Evolutionary conservation across 1,140 invertebrate genomes (phyloP).

Genomic region (Teleopsis dalmanni): DNA sequence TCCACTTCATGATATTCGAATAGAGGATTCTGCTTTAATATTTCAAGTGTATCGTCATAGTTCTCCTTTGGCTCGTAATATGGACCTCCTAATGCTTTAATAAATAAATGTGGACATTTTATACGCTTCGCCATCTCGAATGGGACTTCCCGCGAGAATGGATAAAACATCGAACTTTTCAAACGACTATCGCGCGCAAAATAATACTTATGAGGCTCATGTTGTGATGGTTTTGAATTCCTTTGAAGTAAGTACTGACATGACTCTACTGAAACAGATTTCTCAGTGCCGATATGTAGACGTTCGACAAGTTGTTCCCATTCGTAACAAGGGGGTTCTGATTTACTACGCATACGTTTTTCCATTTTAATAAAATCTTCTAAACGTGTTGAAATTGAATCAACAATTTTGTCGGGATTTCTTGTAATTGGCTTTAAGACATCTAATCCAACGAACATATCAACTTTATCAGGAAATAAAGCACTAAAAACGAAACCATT

Average conservation of each 20-base stretch:
- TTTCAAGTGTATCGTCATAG: constrained; percentile 49
- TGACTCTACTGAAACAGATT: constrained; percentile 49
- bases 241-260: constrained; percentile 52
- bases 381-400: constrained; percentile 34
- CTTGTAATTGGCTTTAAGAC: constrained; percentile 50
- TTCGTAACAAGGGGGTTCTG: constrained; percentile 53
- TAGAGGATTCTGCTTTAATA: constrained; percentile 49
- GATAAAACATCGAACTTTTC: constrained; percentile 46
- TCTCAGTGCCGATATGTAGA: constrained; percentile 46
- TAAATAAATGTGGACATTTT: constrained; percentile 51
- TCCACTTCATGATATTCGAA: constrained; percentile 56
- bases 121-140: constrained; percentile 48
- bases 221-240: constrained; percentile 48
- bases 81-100: constrained; percentile 51
- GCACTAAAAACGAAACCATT: constrained; percentile 51
- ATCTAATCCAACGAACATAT: constrained; percentile 58
- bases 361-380: constrained; percentile 47
- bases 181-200: constrained; percentile 54
- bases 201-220: constrained; percentile 53
- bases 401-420: constrained; percentile 18
- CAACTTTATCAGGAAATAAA: constrained; percentile 52
- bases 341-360: constrained; percentile 33
- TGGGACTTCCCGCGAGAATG: constrained; percentile 46
- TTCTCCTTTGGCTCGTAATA: constrained; percentile 50
- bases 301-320: constrained; percentile 52